A percentile compares a stretch with the other conserved stretches of the same genome.
Evolutionary conservation across 2,888 invertebrate genomes (phyloP).

Genomic region (Cheilosia vernalis): DNA sequence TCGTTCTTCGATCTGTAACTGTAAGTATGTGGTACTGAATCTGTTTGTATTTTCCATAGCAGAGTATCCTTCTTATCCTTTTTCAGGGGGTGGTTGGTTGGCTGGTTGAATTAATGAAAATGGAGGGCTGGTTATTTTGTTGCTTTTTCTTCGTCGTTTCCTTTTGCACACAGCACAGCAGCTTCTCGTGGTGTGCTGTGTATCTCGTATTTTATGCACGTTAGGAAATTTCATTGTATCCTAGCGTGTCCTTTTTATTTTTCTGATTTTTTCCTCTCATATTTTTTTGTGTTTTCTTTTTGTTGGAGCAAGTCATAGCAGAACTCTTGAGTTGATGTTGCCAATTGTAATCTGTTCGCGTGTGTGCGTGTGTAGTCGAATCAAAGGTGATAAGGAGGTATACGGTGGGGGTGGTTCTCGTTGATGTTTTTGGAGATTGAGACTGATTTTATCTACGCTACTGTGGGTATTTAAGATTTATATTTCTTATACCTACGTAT

Average conservation of each 20-base stretch:
- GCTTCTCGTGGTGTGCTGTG: constrained; percentile 56
- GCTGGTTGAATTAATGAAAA: constrained; percentile 61
- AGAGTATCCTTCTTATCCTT: constrained; percentile 62
- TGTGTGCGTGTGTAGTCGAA: constrained; percentile 35
- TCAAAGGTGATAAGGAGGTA: constrained; percentile 69
- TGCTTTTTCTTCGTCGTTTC: constrained; percentile 54
- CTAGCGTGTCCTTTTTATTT: constrained; percentile 35
- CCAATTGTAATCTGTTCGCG: constrained; percentile 66
- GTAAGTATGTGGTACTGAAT: constrained; percentile 70
- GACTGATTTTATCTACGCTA: constrained; percentile 70
- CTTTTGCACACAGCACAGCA: constrained; percentile 35
- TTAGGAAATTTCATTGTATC: constrained; percentile 73
- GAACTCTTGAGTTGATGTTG: constrained; percentile 59
- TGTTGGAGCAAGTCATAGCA: constrained; percentile 19
- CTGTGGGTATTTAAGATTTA: constrained; percentile 72
- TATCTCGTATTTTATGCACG: constrained; percentile 71
- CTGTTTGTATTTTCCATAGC: constrained; percentile 49
- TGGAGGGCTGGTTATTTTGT: constrained; percentile 72
- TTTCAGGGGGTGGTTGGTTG: neutral
- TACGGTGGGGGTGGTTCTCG: constrained; percentile 37
- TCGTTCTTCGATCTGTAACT: constrained; percentile 74
- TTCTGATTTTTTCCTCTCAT: constrained; percentile 29
- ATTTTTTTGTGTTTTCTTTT: constrained; percentile 53
- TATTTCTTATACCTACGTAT: constrained; percentile 19
- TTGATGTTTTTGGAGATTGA: constrained; percentile 65